Conservation (phyloP, 2,888 invertebrate genomes). For the Spicauda simplicius region DNA sequence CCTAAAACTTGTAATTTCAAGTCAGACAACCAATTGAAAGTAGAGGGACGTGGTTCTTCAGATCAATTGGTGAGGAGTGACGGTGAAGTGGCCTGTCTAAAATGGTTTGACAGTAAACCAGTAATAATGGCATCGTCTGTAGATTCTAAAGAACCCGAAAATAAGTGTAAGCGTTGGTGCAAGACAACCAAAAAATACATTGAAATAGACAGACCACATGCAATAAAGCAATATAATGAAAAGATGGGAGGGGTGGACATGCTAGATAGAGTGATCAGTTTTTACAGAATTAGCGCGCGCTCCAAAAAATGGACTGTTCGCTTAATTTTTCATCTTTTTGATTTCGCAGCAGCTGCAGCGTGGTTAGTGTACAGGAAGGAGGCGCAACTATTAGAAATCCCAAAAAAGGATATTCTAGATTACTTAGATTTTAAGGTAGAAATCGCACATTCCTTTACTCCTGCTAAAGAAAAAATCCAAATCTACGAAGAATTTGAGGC, state of each 20-base stretch:
- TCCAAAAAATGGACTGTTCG: slow-evolving; percentile 5
- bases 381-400: not conserved
- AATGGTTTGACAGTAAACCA: slow-evolving; percentile 3
- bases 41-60: not conserved
- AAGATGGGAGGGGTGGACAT: slow-evolving; percentile 3
- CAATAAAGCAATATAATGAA: not conserved
- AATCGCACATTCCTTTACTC: not conserved
- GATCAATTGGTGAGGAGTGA: not conserved
- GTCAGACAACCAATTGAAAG: not conserved
- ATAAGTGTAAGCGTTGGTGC: not conserved
- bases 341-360: not conserved
- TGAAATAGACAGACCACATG: not conserved
- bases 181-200: not conserved
- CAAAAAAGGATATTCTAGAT: slow-evolving; percentile 1
- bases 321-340: not conserved
- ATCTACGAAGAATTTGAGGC: not conserved
- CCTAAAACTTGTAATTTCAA: slow-evolving; percentile 13
- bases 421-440: not conserved
- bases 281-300: not conserved
- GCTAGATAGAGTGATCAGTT: not conserved
- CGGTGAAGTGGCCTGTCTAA: not conserved
- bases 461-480: not conserved
- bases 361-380: not conserved
- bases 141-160: not conserved
- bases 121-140: not conserved